Evolutionary conservation across 2,888 invertebrate species (phyloP), one percentile per base, ranked within the genome.

Genomic region (Tupiocoris notatus): DNA sequence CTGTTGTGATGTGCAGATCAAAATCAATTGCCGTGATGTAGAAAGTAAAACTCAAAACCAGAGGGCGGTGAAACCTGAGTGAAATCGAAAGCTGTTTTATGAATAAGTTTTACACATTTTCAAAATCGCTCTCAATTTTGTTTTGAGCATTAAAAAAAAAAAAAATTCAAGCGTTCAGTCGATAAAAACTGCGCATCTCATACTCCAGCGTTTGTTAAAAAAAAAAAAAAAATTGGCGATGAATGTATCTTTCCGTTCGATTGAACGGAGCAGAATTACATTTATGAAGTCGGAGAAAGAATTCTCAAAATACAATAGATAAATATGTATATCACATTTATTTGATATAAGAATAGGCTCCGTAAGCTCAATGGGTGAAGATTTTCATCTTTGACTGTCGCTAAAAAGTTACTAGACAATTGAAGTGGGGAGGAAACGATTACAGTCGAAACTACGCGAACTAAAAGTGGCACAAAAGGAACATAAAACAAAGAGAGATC

Each of bases 401-500:
- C 73, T 73, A 73, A 39, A 73, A 73, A 73, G 61, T 73, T 62
- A 73, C 73, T 73, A 73, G 39, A 59, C 59, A 58, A 59, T 24
- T 39, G 59, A 59, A 70, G 25, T 18, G n/a, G 59, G 17, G 21
- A 16, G 22, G 25, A 25, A 24, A 24, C 22, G 9, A 9, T 65
- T 61, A 73, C 20, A 59, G 25, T 78, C 71, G 59, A 65, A 78
- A 62, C 73, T 73, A 73, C 62, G 63, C 73, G 63, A 73, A 73
- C 73, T 73, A 73, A 73, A 61, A 75, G 78, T 77, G 77, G 77
- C 78, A 78, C 78, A 78, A 77, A 73, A 77, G 78, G 77, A 78
- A 77, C 77, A 77, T 78, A 74, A 39, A 62, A 63, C 76, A 74
- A 74, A 75, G 75, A 78, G 78, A 78, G 78, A 78, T 78, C 78